phyloP scores from a whole-genome alignment of 2,888 invertebrate species.

The Drosophila monieri region DNA sequence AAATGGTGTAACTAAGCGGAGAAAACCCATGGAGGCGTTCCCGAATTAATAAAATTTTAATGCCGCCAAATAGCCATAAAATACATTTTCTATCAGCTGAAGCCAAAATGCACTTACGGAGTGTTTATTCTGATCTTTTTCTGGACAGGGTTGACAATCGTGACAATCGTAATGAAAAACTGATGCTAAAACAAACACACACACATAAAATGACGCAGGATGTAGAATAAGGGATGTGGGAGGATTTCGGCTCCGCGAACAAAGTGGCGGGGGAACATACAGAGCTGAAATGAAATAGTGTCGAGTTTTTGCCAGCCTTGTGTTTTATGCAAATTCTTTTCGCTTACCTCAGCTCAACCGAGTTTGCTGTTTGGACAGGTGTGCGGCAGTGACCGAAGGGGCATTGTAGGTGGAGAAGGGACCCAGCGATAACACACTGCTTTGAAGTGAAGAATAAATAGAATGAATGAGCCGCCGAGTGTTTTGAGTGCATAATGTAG shows the following conservation, averaged over 20 bases:
- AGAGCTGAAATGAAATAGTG: slow-evolving; percentile 67
- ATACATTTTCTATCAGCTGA: slow-evolving; percentile 14
- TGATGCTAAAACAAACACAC: slow-evolving; percentile 45
- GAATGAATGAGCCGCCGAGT: slow-evolving; percentile 73
- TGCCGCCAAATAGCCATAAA: slow-evolving; percentile 33
- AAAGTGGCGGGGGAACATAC: slow-evolving; percentile 4
- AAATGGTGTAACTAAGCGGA: neutral
- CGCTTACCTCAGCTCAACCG: slow-evolving; percentile 39
- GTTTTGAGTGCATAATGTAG: slow-evolving; percentile 73
- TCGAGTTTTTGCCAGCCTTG: slow-evolving; percentile 63
- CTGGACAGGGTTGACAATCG: slow-evolving; percentile 17
- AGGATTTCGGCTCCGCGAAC: neutral
- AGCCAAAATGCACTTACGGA: slow-evolving; percentile 28
- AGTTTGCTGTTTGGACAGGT: slow-evolving; percentile 71
- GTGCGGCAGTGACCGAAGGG: slow-evolving; percentile 30
- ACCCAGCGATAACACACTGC: slow-evolving; percentile 55
- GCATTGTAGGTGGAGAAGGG: slow-evolving; percentile 7
- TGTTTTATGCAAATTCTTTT: slow-evolving; percentile 72
- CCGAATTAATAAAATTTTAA: slow-evolving; percentile 13
- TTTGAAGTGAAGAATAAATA: slow-evolving; percentile 76
- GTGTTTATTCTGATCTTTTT: neutral
- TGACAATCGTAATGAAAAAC: slow-evolving; percentile 67
- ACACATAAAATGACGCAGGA: slow-evolving; percentile 10
- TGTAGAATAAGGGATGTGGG: neutral
- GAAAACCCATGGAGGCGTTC: neutral